Evolutionary conservation across 1,140 invertebrate genomes (phyloP), one percentile per base, ranked within the genome.

Genomic region (Papilio polytes): DNA sequence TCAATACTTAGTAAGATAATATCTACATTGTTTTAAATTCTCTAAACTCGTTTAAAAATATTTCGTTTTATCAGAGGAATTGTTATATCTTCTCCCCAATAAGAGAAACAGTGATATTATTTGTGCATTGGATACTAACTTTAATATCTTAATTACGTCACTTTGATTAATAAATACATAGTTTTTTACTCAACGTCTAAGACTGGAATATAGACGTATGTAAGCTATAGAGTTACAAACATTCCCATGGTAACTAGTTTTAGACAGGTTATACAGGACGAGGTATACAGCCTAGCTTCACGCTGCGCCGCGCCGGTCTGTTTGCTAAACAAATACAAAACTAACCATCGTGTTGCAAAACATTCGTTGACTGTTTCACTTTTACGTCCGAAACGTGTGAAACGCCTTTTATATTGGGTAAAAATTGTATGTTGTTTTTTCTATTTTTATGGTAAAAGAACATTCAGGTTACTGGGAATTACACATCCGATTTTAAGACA

Each of bases 181-280:
- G 13, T 53, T 18, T 53, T 53, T 53, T 18, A 13, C 63, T 6
- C 63, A 31, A 6, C 3, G 8, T 9, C 26, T 18, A 36, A 15
- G 63, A 70, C 22, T 70, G 3, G 63, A 70, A 70, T 70, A 36
- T 3, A 31, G 13, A 15, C 26, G 26, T 66, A 6, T 36, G 13
- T 20, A 26, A 10, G 12, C 26, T 70, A 70, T 13, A 31, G 15
- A 31, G 72, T n/a, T 44, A 44, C 44, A 63, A 73, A 73, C 72
- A 73, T 73, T 73, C 72, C 41, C 72, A 73, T 73, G 72, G 41
- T 46, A 51, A 73, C 80, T 53, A 46, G 66, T 81, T 77, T 53
- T 20, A 73, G 53, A 81, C 76, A 73, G 76, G 76, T 79, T 56
- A 81, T 26, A 72, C 76, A 31, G 66, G 80, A 41, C 36, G 74